Percentiles rank a stretch among this genome's conserved stretches.
Conservation (phyloP, 2,888 invertebrate species). For the Eupsilia transversa region DNA sequence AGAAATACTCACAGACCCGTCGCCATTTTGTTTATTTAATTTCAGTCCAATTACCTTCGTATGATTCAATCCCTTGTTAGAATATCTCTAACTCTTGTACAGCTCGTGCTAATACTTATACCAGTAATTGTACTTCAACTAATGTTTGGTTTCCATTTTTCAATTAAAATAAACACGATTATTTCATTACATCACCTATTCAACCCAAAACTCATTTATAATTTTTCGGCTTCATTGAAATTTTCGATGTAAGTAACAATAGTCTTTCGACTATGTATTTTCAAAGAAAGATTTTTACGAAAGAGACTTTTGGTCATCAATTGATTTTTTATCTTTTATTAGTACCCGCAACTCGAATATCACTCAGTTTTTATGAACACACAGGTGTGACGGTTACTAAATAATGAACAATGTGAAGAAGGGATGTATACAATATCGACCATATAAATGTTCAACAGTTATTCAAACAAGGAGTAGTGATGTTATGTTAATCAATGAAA, state of each 20-base stretch:
- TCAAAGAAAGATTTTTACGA: background rate
- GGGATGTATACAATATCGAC: constrained; percentile 9
- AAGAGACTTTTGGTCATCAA: background rate
- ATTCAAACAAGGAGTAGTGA: constrained; percentile 16
- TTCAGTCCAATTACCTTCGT: background rate
- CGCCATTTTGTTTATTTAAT: constrained; percentile 56
- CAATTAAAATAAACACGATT: constrained; percentile 13
- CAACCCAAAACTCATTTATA: constrained; percentile 5
- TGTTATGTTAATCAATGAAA: constrained; percentile 44
- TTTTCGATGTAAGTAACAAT: background rate
- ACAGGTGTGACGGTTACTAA: background rate
- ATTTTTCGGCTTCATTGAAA: background rate
- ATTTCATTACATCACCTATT: constrained; percentile 23
- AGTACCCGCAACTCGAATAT: background rate
- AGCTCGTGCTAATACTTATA: constrained; percentile 6
- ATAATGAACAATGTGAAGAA: constrained; percentile 20
- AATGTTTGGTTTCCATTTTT: background rate
- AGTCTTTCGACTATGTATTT: background rate
- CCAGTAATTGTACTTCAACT: background rate
- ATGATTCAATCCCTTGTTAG: background rate
- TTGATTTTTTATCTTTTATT: background rate
- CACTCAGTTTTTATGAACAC: background rate
- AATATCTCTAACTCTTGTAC: constrained; percentile 4
- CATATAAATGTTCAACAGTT: constrained; percentile 19
- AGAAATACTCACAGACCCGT: constrained; percentile 76